Conservation (phyloP, 2,797 vertebrate genomes). For the Leptodactylus fallax region DNA sequence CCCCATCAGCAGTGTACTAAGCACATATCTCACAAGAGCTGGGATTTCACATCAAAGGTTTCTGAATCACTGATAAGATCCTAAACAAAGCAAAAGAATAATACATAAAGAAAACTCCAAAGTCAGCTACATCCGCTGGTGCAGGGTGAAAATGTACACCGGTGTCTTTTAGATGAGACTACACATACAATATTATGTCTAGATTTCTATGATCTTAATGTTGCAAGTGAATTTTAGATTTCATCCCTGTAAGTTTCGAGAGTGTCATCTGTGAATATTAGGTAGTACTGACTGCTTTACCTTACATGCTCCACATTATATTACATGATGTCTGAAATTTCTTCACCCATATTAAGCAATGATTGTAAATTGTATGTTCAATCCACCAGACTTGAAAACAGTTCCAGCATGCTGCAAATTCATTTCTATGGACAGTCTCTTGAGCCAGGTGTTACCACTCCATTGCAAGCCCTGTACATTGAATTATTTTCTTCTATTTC, state of each 20-base stretch:
- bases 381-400: neutral
- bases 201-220: conserved; percentile 11
- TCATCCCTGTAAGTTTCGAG: neutral
- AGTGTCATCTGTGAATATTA: neutral
- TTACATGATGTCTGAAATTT: no score
- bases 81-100: conserved; percentile 55
- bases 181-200: conserved; percentile 30
- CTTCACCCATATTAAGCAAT: no score
- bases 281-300: neutral
- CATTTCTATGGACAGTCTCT: neutral
- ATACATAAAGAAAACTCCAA: conserved; percentile 52
- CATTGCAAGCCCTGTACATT: neutral
- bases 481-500: neutral
- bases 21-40: conserved; percentile 49
- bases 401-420: neutral
- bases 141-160: conserved; percentile 9
- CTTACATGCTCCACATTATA: no score
- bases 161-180: conserved; percentile 9
- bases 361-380: neutral
- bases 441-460: neutral
- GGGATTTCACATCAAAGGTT: conserved; percentile 57
- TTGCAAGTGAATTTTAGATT: conserved; percentile 3
- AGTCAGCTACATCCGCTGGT: conserved; percentile 21
- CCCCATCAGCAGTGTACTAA: conserved; percentile 13
- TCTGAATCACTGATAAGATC: conserved; percentile 53